Percentiles rank a stretch among this genome's conserved stretches.
These are phyloP conservation scores for Bettongia penicillata DNA, from an alignment of 2,113 vertebrate species.

Conservation along the genomic window DNA sequence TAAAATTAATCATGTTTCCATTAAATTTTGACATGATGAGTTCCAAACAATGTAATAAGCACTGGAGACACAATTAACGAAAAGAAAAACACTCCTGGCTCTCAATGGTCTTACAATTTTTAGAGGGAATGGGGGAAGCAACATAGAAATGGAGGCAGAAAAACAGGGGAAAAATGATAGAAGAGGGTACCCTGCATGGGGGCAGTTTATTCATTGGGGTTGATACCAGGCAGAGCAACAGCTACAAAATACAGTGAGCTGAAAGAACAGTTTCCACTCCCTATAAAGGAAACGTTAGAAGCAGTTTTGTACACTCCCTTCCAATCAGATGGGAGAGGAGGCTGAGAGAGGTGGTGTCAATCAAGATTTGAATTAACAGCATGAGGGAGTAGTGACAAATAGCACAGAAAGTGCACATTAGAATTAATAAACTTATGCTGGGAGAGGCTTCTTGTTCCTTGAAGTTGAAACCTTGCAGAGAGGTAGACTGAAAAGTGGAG, in stretches of 20 bases:
- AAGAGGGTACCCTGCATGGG: too few species aligned
- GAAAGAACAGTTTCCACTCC: background rate
- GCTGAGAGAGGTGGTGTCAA: background rate
- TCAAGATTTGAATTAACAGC: background rate
- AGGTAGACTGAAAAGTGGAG: background rate
- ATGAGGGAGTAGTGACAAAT: background rate
- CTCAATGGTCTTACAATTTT: too few species aligned
- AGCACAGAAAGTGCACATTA: background rate
- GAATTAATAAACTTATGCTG: background rate
- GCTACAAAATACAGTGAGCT: background rate
- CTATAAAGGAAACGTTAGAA: background rate
- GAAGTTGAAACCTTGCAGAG: background rate
- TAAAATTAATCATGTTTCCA: background rate
- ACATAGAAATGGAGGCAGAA: background rate
- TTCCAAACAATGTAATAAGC: background rate
- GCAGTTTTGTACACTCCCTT: background rate
- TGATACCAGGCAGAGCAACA: background rate
- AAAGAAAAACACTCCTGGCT: background rate
- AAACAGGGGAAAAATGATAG: too few species aligned
- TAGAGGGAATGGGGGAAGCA: background rate
- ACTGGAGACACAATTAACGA: background rate
- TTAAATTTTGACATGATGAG: background rate
- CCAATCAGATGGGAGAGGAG: background rate
- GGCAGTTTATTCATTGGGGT: background rate
- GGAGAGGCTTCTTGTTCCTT: background rate